Percentiles rank a stretch among this genome's conserved stretches.
These are phyloP conservation scores for Phalacrocorax carbo DNA, from an alignment of 2,113 vertebrate species.

Conservation along the genomic window DNA sequence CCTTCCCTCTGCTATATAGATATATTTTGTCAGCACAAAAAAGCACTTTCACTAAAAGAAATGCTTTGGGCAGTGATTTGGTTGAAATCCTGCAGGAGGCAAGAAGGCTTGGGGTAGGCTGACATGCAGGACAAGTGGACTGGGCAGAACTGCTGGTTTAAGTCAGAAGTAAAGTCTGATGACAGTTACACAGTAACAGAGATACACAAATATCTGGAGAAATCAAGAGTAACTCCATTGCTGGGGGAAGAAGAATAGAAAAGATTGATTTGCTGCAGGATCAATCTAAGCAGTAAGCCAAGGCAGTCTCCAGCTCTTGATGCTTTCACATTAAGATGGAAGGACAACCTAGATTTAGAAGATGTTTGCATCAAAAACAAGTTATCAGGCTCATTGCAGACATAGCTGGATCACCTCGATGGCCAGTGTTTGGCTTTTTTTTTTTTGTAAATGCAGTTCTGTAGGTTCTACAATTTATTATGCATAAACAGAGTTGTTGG, in stretches of 20 bases:
- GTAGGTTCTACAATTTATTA: not conserved
- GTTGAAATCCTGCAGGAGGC: not conserved
- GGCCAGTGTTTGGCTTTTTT: fast-evolving
- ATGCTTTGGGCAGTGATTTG: constrained; percentile 52
- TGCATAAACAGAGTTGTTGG: not conserved
- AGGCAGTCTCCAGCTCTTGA: not conserved
- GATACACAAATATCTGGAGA: not conserved
- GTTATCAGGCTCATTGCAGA: not conserved
- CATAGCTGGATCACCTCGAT: not conserved
- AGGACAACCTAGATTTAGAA: not conserved
- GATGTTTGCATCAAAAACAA: not conserved
- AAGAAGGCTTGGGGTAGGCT: not conserved
- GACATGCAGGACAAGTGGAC: not conserved
- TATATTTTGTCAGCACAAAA: constrained; percentile 57
- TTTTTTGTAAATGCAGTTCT: not conserved
- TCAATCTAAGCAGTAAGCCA: not conserved
- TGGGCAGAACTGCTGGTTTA: not conserved
- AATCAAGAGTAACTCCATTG: not conserved
- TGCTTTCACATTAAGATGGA: not conserved
- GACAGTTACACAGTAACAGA: not conserved
- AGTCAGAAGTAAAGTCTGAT: not conserved
- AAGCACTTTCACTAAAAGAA: constrained; percentile 53
- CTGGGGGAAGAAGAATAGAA: not conserved
- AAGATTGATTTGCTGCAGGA: not conserved
- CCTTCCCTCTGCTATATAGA: constrained; percentile 27